Evolutionary conservation across 2,797 vertebrate genomes (phyloP).

Genomic region (Cynopterus sphinx): DNA sequence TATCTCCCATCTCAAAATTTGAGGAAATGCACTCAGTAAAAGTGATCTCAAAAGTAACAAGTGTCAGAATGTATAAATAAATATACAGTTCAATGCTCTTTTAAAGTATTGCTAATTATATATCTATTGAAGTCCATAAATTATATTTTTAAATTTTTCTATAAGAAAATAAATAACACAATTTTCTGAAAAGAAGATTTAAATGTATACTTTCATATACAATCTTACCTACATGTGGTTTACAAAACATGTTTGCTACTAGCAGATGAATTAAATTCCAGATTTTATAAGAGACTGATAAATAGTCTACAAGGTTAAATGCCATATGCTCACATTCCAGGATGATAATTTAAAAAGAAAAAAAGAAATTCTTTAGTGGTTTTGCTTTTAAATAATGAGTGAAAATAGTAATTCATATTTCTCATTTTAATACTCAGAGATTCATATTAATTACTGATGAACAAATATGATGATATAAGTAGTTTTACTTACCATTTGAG

Average conservation of each 20-base stretch:
- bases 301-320: background rate
- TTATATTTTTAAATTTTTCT: background rate
- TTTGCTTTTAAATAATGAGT: background rate
- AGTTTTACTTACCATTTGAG: slow-evolving; percentile 51
- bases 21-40: background rate
- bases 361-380: background rate
- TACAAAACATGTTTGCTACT: background rate
- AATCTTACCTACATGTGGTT: background rate
- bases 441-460: background rate
- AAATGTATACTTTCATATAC: background rate
- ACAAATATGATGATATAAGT: background rate
- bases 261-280: background rate
- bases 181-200: background rate
- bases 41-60: background rate
- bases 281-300: background rate
- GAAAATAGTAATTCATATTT: background rate
- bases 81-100: background rate
- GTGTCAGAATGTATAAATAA: background rate
- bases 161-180: background rate
- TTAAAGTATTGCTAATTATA: background rate
- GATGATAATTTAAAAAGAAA: background rate
- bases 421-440: background rate
- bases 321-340: background rate
- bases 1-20: background rate
- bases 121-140: background rate